Conservation (phyloP, 2,888 invertebrate species). For the Crematogaster levior region DNA sequence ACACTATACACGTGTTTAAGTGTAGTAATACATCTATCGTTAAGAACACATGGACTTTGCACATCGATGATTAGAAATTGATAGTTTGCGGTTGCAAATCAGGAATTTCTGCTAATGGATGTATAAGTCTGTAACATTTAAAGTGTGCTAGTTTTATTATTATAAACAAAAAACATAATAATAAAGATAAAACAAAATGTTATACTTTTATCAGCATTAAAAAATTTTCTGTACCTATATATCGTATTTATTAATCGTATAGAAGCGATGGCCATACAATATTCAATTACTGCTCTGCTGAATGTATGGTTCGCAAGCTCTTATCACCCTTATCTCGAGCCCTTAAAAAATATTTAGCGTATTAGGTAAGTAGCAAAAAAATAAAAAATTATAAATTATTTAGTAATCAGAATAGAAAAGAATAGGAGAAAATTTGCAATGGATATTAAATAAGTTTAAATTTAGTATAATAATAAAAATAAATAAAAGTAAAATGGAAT, state of each 20-base stretch:
- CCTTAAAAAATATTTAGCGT: constrained; percentile 17
- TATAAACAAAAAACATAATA: neutral
- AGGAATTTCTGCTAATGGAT: neutral
- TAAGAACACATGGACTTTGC: neutral
- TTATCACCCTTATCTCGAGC: constrained; percentile 11
- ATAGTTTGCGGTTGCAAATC: neutral
- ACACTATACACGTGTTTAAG: neutral
- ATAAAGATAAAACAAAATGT: neutral
- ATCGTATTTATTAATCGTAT: neutral
- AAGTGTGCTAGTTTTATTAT: neutral
- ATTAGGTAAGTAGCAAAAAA: neutral
- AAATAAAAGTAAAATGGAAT: neutral
- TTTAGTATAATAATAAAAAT: neutral
- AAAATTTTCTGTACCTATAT: neutral
- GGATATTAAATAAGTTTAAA: neutral
- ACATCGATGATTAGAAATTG: neutral
- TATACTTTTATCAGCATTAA: neutral
- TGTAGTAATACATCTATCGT: neutral
- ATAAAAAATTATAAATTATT: neutral
- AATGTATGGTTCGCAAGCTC: constrained; percentile 41
- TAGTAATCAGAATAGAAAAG: neutral
- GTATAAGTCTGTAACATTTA: constrained; percentile 2
- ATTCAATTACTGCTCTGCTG: constrained; percentile 23
- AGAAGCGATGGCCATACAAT: neutral
- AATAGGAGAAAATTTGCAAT: neutral